Percentiles rank a stretch among this genome's conserved stretches.
These are phyloP conservation scores for Ostrea edulis DNA, from an alignment of 1,140 invertebrate genomes.

Conservation along the genomic window DNA sequence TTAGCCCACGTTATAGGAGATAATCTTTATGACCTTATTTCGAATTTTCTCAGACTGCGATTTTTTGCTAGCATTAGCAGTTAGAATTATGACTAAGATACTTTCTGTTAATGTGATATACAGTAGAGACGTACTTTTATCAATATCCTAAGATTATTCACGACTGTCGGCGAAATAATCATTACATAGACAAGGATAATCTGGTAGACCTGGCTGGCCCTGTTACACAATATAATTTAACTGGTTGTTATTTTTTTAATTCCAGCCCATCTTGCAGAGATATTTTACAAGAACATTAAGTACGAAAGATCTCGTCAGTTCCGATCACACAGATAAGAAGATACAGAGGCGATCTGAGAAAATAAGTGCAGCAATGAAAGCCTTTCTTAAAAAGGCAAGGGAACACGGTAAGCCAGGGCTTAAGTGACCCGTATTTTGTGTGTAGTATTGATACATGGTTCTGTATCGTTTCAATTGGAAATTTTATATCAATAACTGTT, in stretches of 20 bases:
- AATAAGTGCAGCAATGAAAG: conserved; percentile 14
- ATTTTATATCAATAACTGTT: too few relatives aligned
- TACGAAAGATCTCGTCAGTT: not conserved
- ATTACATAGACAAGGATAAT: too few relatives aligned
- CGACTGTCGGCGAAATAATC: too few relatives aligned
- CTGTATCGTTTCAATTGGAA: too few relatives aligned
- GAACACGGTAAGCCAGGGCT: not conserved
- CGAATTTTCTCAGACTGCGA: not conserved
- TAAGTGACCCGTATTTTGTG: too few relatives aligned
- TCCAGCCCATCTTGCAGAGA: not conserved
- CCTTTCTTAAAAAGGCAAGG: not conserved
- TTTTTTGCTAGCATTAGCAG: not conserved
- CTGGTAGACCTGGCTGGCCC: too few relatives aligned
- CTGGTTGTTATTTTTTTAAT: not conserved
- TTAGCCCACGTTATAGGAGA: not conserved
- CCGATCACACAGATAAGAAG: not conserved
- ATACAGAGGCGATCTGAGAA: not conserved
- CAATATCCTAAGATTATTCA: too few relatives aligned
- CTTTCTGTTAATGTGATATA: too few relatives aligned
- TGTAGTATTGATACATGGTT: too few relatives aligned
- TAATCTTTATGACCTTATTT: not conserved
- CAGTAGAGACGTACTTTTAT: too few relatives aligned
- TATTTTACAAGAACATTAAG: conserved; percentile 12
- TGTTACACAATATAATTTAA: too few relatives aligned
- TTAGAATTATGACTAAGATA: too few relatives aligned